Evolutionary conservation across 2,888 invertebrate species (phyloP).

Genomic region (Scelioninae gen. 1): DNA sequence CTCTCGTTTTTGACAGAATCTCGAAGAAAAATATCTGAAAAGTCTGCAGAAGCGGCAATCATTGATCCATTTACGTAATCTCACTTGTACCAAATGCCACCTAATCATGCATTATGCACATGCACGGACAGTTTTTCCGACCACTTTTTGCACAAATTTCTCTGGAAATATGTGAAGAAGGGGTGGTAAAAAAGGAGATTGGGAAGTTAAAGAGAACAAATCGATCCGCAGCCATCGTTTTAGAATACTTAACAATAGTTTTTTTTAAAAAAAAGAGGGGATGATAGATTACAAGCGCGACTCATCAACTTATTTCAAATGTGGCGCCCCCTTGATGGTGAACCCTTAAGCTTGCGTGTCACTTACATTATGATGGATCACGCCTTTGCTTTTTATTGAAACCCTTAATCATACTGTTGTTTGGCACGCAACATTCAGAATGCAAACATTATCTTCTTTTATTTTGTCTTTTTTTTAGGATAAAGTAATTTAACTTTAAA

Average conservation of each 20-base stretch:
- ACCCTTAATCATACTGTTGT: conserved; percentile 21
- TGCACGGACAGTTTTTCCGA: conserved; percentile 35
- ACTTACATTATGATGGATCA: conserved; percentile 62
- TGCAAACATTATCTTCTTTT: neutral
- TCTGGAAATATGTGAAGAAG: neutral
- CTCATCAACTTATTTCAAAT: conserved; percentile 44
- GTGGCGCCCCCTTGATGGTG: conserved; percentile 46
- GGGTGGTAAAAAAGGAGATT: neutral
- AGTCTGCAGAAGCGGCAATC: too few species aligned
- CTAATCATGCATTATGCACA: conserved; percentile 48
- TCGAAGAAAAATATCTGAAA: conserved; percentile 30
- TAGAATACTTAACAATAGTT: conserved; percentile 50
- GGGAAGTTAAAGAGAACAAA: neutral
- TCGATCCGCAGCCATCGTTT: conserved; percentile 51
- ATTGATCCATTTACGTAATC: conserved; percentile 14
- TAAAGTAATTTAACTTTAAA: too few species aligned
- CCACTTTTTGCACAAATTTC: conserved; percentile 7
- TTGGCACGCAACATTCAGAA: conserved; percentile 8
- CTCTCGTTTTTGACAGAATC: conserved; percentile 47
- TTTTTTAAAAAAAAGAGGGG: conserved; percentile 7
- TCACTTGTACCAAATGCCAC: conserved; percentile 10
- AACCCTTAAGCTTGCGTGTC: conserved; percentile 45
- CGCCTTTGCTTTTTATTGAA: conserved; percentile 53
- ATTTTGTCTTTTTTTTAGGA: neutral
- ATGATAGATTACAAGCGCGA: conserved; percentile 53